Evolutionary conservation across 2,113 vertebrate species (phyloP), one percentile per base, ranked within the genome.

Genomic region (Pitta sordida): DNA sequence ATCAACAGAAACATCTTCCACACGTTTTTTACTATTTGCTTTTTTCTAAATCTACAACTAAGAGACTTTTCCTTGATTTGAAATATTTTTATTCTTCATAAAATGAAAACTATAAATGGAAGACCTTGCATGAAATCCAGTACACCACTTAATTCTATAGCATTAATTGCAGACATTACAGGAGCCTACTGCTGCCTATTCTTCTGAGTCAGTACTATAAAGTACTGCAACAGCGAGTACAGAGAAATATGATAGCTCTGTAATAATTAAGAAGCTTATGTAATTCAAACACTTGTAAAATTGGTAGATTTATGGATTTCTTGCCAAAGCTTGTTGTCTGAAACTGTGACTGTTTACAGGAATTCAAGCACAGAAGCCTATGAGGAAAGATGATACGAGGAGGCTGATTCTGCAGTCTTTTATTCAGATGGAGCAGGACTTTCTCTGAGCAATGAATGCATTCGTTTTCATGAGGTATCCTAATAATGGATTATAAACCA

Each of bases 281-380:
- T 90, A 90, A 94, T 81, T 69, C 39, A 68, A 52, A 78, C 32
- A 22, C 60, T 93, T 74, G 65, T 86, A 77, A 81, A 95, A 95
- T 79, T 68, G 94, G 89, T 70, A 89, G 59, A 82, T 62, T 95
- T 79, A 91, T 13, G 30, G 65, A 81, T 90, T 92, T 91, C 86
- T 80, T 94, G 90, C 88, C 90, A 90, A 93, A 68, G 51, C 88
- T 90, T 94, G 67, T 85, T 82, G 93, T 94, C 73, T 48, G 88
- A 95, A 88, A 59, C 82, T 93, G 6, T 83, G 10, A 43, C 88
- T 96, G 88, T 91, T 83, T 91, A 90, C 83, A 83, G 71, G 76
- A 94, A 59, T 73, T 86, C 21, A 91, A 83, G 93, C 79, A 59
- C 10, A 14, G 85, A 86, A 76, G 43, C 68, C 89, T 6, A 3